Conservation (phyloP, 2,113 vertebrate species). For the Bostrychus sinensis region DNA sequence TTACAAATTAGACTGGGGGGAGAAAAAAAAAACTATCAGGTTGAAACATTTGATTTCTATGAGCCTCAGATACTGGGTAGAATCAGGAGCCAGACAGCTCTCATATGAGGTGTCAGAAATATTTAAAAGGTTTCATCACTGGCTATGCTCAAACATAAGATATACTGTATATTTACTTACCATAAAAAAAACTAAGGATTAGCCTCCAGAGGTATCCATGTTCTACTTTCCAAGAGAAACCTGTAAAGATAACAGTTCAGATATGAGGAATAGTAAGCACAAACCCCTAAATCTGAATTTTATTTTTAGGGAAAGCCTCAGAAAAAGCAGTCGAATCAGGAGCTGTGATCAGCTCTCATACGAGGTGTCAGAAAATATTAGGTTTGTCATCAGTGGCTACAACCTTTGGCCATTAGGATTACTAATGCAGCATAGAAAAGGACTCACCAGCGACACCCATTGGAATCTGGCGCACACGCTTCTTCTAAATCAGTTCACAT, state of each 20-base stretch:
- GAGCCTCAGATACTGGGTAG: conserved; percentile 25
- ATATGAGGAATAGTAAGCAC: not conserved
- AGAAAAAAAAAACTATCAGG: no score
- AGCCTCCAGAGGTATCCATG: not conserved
- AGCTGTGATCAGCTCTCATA: conserved; percentile 35
- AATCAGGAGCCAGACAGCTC: conserved; percentile 40
- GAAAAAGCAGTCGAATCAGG: conserved; percentile 27
- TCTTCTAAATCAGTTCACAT: not conserved
- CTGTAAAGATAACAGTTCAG: not conserved
- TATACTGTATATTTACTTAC: not conserved
- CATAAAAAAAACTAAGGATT: no score
- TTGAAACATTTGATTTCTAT: not conserved
- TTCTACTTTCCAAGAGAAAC: not conserved
- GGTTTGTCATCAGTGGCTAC: conserved; percentile 26
- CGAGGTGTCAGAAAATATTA: conserved; percentile 47
- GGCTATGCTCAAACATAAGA: not conserved
- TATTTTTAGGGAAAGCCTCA: conserved; percentile 21
- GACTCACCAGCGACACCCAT: not conserved
- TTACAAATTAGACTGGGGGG: not conserved
- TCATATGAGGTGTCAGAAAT: conserved; percentile 54
- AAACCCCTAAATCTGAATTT: not conserved
- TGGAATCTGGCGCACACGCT: not conserved
- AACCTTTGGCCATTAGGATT: no score
- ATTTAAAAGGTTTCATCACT: not conserved
- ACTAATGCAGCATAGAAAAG: no score